Conservation (phyloP, 53 echinoderm and acorn worm genomes). For the Patiria pectinifera region DNA sequence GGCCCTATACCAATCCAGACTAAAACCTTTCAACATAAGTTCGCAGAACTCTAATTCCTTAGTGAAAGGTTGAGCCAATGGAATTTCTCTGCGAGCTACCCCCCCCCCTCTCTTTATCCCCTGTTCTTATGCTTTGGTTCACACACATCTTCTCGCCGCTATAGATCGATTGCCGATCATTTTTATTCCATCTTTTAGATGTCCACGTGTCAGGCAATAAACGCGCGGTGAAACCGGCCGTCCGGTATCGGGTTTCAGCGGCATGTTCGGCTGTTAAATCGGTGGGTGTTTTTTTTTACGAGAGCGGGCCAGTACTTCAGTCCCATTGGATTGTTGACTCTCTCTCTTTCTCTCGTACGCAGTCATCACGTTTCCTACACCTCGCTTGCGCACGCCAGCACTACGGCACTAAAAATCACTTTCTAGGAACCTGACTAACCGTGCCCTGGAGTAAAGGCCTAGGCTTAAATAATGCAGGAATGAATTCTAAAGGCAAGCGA, state of each 20-base stretch:
- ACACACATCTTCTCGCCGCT: not conserved
- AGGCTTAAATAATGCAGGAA: not conserved
- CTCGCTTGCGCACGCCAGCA: not conserved
- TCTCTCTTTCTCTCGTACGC: not conserved
- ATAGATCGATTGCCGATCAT: not conserved
- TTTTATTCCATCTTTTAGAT: not conserved
- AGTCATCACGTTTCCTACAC: not conserved
- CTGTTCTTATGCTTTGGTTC: not conserved
- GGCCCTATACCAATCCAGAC: not conserved
- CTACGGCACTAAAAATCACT: not conserved
- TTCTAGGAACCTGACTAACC: not conserved
- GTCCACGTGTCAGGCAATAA: not conserved
- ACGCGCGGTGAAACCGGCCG: not conserved
- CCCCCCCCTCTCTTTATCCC: not conserved
- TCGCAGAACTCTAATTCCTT: not conserved
- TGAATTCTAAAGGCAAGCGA: not conserved
- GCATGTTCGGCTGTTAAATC: not conserved
- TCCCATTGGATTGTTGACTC: too few relatives aligned
- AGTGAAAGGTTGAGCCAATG: not conserved
- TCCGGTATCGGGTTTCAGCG: not conserved
- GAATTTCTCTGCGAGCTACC: not conserved
- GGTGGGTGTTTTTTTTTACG: not conserved
- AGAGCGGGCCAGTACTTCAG: not conserved
- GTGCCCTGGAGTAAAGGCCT: not conserved
- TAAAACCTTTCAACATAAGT: not conserved